A percentile compares a stretch with the other conserved stretches of the same genome.
phyloP scores from a whole-genome alignment of 1,140 invertebrate genomes.

The Anadara kagoshimensis region DNA sequence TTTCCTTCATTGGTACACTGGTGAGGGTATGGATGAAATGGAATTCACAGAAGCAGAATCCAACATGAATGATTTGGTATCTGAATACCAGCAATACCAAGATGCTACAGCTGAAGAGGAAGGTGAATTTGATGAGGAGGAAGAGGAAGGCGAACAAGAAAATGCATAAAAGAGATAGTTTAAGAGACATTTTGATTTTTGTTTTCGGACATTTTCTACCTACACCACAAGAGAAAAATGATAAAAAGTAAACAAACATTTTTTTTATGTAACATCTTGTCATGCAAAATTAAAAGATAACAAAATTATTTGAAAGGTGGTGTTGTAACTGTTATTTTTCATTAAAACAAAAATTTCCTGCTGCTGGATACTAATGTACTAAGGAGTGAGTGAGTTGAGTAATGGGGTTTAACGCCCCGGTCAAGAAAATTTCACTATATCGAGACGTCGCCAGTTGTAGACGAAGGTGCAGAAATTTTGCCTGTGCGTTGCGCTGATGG shows the following conservation, averaged over 20 bases:
- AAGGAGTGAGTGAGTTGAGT: no score
- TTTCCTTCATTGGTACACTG: slow-evolving; percentile 88
- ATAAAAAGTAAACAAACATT: not conserved
- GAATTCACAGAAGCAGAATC: slow-evolving; percentile 86
- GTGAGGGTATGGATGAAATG: slow-evolving; percentile 89
- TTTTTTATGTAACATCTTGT: not conserved
- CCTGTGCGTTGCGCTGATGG: no score
- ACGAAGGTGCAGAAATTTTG: no score
- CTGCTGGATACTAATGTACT: no score
- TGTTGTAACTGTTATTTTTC: no score
- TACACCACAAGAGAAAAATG: not conserved
- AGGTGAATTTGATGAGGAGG: slow-evolving; percentile 86
- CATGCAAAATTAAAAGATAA: not conserved
- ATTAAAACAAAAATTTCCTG: no score
- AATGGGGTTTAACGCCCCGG: no score
- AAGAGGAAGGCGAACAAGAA: slow-evolving; percentile 46
- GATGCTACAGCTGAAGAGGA: slow-evolving; percentile 88
- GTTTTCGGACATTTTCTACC: not conserved
- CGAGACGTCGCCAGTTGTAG: no score
- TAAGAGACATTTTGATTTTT: not conserved
- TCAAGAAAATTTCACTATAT: no score
- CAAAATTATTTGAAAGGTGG: not conserved
- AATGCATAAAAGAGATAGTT: slow-evolving; percentile 22
- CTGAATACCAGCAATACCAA: slow-evolving; percentile 96
- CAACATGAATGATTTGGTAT: slow-evolving; percentile 91